Base-by-base conservation (phyloP, 2,113 vertebrate species). In the Xenotilapia leptura region DNA sequence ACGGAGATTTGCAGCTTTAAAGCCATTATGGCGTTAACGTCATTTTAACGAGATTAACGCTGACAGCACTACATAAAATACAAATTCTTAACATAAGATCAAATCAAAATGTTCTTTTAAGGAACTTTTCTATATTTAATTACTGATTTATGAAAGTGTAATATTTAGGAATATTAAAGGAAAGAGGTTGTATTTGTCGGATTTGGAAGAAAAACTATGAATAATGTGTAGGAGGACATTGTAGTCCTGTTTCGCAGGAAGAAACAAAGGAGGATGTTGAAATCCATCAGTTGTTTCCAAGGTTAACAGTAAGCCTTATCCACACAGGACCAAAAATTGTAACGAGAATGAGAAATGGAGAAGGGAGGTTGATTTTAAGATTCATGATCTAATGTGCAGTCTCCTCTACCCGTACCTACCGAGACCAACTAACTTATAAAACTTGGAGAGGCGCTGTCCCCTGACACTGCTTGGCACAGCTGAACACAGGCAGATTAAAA, bases 211-310 rank as follows among this genome's bases (percentile, higher is more conserved):
- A 79, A 77, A 79, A 77, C 42, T 45, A 60, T 82, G 73, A 91
- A 68, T 85, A 75, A 79, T 81, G 90, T 82, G 88, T 88, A 84
- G 92, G 88, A 86, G 88, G 87, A 86, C 86, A 53, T 89, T 85
- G 86, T 90, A 83, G 84, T 82, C 54, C 82, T 83, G 79, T 89
- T 93, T 89, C 79, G 54, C 54, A 83, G 79, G 82, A 83, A 88
- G 86, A 87, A 85, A 54, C 77, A 91, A 87, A 84, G 70, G 65
- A 88, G 65, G 53, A 90, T 79, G 83, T 88, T 87, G 49, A 86
- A 92, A 94, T 91, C 26, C 45, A 93, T 92, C 45, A n/a, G 54
- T 90, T 92, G 85, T 93, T 91, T 92, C 83, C 86, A 88, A 84
- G 92, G 90, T 94, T 90, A 93, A 92, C 54, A 8, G 60, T 81